Base-by-base conservation (phyloP, 92 coral and sea anemone genomes). In the Epizoanthus rinbou region DNA sequence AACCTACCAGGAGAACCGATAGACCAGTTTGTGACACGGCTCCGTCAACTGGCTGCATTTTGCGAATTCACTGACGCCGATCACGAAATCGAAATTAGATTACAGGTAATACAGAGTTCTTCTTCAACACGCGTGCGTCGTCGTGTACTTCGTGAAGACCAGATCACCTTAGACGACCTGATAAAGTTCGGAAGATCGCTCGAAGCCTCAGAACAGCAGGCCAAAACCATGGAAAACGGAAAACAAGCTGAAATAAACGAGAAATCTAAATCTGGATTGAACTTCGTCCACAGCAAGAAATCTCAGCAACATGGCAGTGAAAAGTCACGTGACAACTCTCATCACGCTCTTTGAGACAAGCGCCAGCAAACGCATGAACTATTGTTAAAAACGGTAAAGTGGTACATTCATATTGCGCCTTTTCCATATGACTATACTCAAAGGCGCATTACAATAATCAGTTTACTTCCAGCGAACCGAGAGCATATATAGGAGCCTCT, bases 141-240 rank as follows among this genome's bases (percentile, higher is more conserved):
- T 13, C 50, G 65, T 2, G 80, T 65, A 28, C 76, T 81, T 63
- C 67, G 86, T 13, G 75, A 82, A 8, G 23, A 69, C 18, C 18
- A 22, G 7, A 69, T 66, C 9, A 82, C 54, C 3, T 45, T 82
- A n/a, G 65, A 53, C 5, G 86, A 69, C 23, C 62, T 82, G 57
- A 58, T 82, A 10, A 73, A 69, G 33, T 54, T 13, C 8, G 80
- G 68, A 10, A 82, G 86, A 82, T 65, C 81, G 4, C 25, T 82
- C 8, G 86, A 82, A 69, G 66, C 86, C 62, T 82, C 86, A 5
- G 86, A 82, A 53, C 67, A 69, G 45, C 86, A 70, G 28, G 86
- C 86, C 10, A 66, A 58, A 57, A n/a, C 65, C 56, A 82, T 82
- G 47, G 86, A 82, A 41, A 57, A 22, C 21, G 63, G 71, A 33